Conservation (phyloP, 2,888 invertebrate genomes). For the Miltochrista miniata region DNA sequence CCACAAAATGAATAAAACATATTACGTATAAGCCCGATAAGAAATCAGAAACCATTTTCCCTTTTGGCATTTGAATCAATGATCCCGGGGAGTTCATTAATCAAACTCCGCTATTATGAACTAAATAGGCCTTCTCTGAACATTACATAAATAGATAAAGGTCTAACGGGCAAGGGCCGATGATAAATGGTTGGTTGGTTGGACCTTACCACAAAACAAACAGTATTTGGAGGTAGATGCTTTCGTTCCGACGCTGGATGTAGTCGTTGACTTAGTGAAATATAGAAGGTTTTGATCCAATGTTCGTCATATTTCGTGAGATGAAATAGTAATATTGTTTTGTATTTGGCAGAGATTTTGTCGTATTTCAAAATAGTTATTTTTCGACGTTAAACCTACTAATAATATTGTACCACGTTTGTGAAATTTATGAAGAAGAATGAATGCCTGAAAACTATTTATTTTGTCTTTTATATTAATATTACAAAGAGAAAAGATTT, state of each 20-base stretch:
- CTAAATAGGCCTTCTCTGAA: constrained; percentile 24
- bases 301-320: not conserved
- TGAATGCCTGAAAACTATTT: too few relatives aligned
- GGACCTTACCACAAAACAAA: constrained; percentile 18
- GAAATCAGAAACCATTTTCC: constrained; percentile 29
- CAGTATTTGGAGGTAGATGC: not conserved
- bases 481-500: too few relatives aligned
- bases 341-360: not conserved
- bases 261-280: constrained; percentile 2
- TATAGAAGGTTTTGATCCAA: not conserved
- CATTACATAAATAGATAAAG: constrained; percentile 29
- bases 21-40: constrained; percentile 24
- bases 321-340: constrained; percentile 1
- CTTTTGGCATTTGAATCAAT: constrained; percentile 25
- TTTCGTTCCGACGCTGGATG: not conserved
- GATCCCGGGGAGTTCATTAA: constrained; percentile 29
- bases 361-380: not conserved
- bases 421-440: too few relatives aligned
- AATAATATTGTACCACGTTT: too few relatives aligned
- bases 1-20: constrained; percentile 19
- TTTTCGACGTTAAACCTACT: too few relatives aligned
- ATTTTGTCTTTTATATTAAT: too few relatives aligned
- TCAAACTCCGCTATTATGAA: constrained; percentile 24
- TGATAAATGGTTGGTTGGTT: constrained; percentile 24
- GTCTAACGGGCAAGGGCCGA: constrained; percentile 15